Evolutionary conservation across 2,797 vertebrate genomes (phyloP), one percentile per base, ranked within the genome.

Genomic region (Anguilla pacifica): DNA sequence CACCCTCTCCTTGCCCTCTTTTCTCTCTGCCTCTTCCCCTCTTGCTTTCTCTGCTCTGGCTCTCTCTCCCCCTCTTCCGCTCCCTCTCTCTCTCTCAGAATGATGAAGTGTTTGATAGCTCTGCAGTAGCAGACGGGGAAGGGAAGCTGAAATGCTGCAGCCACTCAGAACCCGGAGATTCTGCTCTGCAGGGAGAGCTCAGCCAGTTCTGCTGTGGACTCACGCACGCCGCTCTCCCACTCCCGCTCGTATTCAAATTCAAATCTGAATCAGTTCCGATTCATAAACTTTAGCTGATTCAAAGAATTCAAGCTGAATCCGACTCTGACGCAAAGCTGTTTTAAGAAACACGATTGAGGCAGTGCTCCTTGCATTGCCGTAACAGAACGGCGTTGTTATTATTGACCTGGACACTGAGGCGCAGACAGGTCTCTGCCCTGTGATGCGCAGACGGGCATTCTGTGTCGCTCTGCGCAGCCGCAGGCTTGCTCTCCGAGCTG

Each of bases 91-190:
- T 82, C 79, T 10, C 79, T 82, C 43, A 49, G 79, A 82, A n/a
- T 82, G 79, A 82, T 82, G 79, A 49, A 82, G 79, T 82, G 79
- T 82, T 82, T 82, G 79, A 82, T 82, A 51, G 79, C 79, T 82
- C 79, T 82, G 79, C 79, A 82, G 79, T 51, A 82, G 79, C 43
- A 82, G 79, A 82, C 13, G 10, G 46, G 22, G 79, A 82, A 9
- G 46, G 22, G 79, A 82, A 9, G 43, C 79, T 51, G 79, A 82
- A 82, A 82, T 51, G 79, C 79, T 82, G 79, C 79, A 82, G 79
- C 79, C 74, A 43, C 79, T 82, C 15, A 51, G 46, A n/a, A 9
- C 43, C 25, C 0, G 35, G 35, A 82, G 43, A 22, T 9, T 49
- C 35, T 17, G 35, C 19, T 77, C 39, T n/a, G 79, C 79, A 82